Evolutionary conservation across 2,113 vertebrate genomes (phyloP).

Genomic region (Sciurus niger): DNA sequence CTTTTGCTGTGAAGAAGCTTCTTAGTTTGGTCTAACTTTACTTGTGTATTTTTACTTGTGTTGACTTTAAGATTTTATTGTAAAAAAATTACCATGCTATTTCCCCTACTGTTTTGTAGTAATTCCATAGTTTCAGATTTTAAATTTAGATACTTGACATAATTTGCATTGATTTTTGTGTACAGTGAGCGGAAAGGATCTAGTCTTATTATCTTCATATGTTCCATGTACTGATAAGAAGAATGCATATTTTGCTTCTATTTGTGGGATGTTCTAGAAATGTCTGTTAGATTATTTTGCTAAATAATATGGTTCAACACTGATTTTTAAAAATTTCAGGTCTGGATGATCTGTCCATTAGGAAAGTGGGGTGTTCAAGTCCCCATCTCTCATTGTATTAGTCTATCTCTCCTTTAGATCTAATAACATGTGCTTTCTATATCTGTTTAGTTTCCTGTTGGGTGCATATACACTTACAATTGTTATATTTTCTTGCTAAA

Average conservation of each 20-base stretch:
- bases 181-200: not conserved
- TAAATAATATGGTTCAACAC: no score
- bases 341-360: not conserved
- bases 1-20: not conserved
- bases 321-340: not conserved
- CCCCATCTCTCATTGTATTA: not conserved
- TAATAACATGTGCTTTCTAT: not conserved
- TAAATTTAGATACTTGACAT: no score
- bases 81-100: not conserved
- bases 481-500: not conserved
- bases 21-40: not conserved
- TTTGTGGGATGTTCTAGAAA: not conserved
- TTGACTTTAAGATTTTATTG: not conserved
- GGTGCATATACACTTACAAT: not conserved
- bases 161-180: not conserved
- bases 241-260: not conserved
- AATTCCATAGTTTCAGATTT: not conserved
- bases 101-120: not conserved
- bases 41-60: not conserved
- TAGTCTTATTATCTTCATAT: not conserved
- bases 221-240: not conserved
- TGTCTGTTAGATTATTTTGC: not conserved
- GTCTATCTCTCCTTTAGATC: not conserved
- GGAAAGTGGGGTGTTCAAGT: not conserved
- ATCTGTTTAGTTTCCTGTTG: not conserved